Evolutionary conservation across 2,797 vertebrate genomes (phyloP).

Genomic region (Pogonophryne albipinna): DNA sequence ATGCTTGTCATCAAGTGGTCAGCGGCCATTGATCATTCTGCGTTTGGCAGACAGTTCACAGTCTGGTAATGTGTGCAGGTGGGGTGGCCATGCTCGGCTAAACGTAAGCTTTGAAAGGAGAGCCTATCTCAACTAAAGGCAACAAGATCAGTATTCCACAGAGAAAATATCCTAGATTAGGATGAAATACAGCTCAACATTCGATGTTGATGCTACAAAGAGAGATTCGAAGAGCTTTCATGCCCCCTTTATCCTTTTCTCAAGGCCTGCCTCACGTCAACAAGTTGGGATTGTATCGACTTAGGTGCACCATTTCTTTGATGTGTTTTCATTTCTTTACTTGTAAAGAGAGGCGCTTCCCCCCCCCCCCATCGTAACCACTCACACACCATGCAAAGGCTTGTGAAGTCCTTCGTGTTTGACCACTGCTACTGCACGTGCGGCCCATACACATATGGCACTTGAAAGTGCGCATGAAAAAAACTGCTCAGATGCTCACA

Average conservation of each 20-base stretch:
- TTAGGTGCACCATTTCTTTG: conserved; percentile 55
- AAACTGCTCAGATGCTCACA: conserved; percentile 58
- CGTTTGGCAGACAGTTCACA: conserved; percentile 47
- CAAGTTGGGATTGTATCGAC: conserved; percentile 49
- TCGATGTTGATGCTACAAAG: conserved; percentile 59
- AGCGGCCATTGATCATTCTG: conserved; percentile 51
- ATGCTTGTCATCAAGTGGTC: conserved; percentile 58
- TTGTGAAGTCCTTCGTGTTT: conserved; percentile 56
- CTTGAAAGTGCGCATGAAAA: conserved; percentile 50
- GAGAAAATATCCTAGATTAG: conserved; percentile 59
- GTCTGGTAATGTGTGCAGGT: conserved; percentile 44
- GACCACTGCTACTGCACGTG: conserved; percentile 39
- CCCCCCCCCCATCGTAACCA: conserved; percentile 10
- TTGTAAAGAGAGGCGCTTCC: conserved; percentile 43
- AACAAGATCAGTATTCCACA: conserved; percentile 63
- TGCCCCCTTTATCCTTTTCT: conserved; percentile 39
- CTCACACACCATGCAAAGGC: conserved; percentile 32
- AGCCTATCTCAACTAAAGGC: conserved; percentile 42
- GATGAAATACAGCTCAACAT: conserved; percentile 56
- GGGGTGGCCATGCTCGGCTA: conserved; percentile 28
- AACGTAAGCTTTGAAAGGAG: conserved; percentile 31
- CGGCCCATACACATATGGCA: conserved; percentile 45
- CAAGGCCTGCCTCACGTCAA: conserved; percentile 34
- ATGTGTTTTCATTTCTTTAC: conserved; percentile 61
- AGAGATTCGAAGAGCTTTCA: conserved; percentile 48